A percentile compares a stretch with the other conserved stretches of the same genome.
phyloP scores from a whole-genome alignment of 2,113 vertebrate genomes.

The Aix galericulata region DNA sequence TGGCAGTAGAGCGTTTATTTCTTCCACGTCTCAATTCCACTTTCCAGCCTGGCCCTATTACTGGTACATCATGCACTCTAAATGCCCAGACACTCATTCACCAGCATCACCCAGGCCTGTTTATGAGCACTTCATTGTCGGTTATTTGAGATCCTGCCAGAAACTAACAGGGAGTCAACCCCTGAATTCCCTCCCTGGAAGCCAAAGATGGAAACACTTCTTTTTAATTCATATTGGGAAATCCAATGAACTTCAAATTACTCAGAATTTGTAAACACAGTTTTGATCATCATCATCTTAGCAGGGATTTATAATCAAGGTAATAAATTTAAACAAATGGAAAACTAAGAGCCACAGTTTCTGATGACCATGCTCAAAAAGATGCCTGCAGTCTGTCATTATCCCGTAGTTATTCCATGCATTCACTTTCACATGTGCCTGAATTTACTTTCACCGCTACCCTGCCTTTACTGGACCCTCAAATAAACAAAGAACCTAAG shows the following conservation, averaged over 20 bases:
- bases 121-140: neutral
- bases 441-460: neutral
- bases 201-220: neutral
- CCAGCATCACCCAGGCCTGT: neutral
- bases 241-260: neutral
- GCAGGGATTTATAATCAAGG: neutral
- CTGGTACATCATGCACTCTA: neutral
- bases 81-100: neutral
- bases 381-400: neutral
- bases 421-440: neutral
- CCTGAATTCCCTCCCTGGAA: neutral
- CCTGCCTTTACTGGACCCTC: neutral
- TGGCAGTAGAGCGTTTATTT: neutral
- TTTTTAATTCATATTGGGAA: neutral
- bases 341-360: neutral
- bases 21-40: neutral
- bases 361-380: neutral
- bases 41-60: neutral
- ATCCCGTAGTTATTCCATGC: neutral
- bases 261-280: neutral
- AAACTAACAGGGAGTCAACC: neutral
- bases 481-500: neutral
- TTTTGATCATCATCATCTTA: neutral
- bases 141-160: neutral
- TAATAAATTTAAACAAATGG: neutral